These are phyloP conservation scores for Chironomus tentans DNA, from an alignment of 2,888 invertebrate genomes.

Conservation along the genomic window DNA sequence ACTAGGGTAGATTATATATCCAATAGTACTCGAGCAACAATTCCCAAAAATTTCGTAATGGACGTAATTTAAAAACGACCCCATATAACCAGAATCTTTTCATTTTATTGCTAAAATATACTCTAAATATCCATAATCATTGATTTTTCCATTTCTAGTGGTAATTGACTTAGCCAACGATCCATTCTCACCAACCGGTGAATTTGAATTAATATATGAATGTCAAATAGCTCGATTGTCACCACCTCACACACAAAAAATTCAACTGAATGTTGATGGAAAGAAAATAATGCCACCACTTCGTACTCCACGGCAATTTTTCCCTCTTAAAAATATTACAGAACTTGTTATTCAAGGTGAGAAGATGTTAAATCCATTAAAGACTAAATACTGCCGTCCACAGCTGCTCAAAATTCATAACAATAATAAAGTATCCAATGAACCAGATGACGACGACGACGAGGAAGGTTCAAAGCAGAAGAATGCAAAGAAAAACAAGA, in stretches of 20 bases:
- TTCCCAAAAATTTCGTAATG: no score
- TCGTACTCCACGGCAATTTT: not conserved
- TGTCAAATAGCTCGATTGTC: not conserved
- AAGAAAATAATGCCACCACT: conserved; percentile 2
- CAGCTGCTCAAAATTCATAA: not conserved
- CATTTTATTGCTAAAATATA: not conserved
- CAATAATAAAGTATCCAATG: not conserved
- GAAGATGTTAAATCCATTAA: not conserved
- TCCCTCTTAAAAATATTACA: conserved; percentile 7
- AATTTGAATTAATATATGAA: conserved; percentile 48
- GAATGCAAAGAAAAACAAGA: not conserved
- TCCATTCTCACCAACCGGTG: conserved; percentile 46
- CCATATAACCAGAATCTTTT: not conserved
- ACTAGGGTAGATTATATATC: no score
- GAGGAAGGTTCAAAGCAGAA: not conserved
- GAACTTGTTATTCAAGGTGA: conserved; percentile 19
- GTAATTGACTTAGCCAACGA: conserved; percentile 45
- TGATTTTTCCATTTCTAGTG: conserved; percentile 41
- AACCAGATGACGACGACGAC: not conserved
- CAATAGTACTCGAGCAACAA: no score
- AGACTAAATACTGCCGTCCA: not conserved
- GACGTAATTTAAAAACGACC: no score
- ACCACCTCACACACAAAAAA: not conserved
- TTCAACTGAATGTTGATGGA: conserved; percentile 13
- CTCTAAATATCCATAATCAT: conserved; percentile 7